Evolutionary conservation across 2,797 vertebrate genomes (phyloP).

Genomic region (Orientallactaga sibirica): DNA sequence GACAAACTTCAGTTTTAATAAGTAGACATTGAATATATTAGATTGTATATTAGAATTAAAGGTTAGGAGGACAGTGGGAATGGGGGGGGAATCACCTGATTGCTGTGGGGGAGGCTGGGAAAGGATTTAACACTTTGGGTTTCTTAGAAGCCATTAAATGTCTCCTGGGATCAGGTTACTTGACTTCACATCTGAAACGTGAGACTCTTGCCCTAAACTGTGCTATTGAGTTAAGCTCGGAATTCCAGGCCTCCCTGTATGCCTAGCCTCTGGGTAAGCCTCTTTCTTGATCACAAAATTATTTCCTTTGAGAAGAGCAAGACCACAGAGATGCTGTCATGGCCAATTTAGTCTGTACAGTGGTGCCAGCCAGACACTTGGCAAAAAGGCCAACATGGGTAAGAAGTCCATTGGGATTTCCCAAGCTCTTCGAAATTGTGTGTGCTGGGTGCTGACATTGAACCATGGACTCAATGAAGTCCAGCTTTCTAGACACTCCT

Average conservation of each 20-base stretch:
- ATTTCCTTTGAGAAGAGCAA: slow-evolving; percentile 81
- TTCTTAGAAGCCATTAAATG: slow-evolving; percentile 79
- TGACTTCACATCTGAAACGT: slow-evolving; percentile 78
- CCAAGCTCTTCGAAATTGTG: slow-evolving; percentile 65
- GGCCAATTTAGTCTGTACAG: slow-evolving; percentile 74
- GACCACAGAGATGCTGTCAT: slow-evolving; percentile 76
- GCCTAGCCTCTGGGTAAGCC: slow-evolving; percentile 76
- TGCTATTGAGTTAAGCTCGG: slow-evolving; percentile 76
- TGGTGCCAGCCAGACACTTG: slow-evolving; percentile 81
- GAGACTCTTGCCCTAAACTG: slow-evolving; percentile 71
- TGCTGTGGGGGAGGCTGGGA: slow-evolving; percentile 70
- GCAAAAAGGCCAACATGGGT: slow-evolving; percentile 75
- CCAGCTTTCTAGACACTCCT: slow-evolving; percentile 6
- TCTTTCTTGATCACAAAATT: slow-evolving; percentile 71
- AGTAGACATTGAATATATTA: not conserved
- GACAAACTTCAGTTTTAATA: not conserved
- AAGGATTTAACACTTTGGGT: slow-evolving; percentile 78
- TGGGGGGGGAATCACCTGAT: not conserved
- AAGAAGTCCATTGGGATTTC: slow-evolving; percentile 72
- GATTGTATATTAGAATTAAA: slow-evolving; percentile 37
- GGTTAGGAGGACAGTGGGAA: not conserved
- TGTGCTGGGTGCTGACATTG: slow-evolving; percentile 20
- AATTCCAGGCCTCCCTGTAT: slow-evolving; percentile 75
- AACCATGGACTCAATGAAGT: slow-evolving; percentile 5
- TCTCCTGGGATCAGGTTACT: slow-evolving; percentile 72